Percentiles rank a stretch among this genome's conserved stretches.
Evolutionary conservation across 2,113 vertebrate genomes (phyloP).

Genomic region (Cynoglossus semilaevis): DNA sequence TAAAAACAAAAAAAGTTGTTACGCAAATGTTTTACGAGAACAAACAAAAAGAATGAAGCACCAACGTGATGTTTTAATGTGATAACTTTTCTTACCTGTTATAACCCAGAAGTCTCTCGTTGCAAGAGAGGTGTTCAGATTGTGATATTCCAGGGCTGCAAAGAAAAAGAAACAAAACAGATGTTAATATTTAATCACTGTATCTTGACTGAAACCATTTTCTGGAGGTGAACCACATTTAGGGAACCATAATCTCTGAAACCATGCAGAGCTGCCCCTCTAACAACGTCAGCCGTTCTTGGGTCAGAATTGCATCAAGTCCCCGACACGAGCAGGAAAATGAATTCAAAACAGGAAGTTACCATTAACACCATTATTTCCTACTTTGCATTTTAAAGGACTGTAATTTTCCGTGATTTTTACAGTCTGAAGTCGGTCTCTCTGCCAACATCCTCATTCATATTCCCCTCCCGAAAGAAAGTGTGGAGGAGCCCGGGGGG

Average conservation of each 20-base stretch:
- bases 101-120: slow-evolving; percentile 96
- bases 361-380: slow-evolving; percentile 14
- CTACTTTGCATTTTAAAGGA: neutral
- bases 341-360: slow-evolving; percentile 1
- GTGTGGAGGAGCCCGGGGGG: slow-evolving; percentile 4
- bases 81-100: slow-evolving; percentile 85
- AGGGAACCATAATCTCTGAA: too few species aligned
- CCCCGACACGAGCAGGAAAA: neutral
- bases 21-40: too few species aligned
- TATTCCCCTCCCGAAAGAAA: slow-evolving; percentile 23
- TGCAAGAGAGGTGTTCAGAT: slow-evolving; percentile 89
- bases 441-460: slow-evolving; percentile 23
- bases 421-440: slow-evolving; percentile 14
- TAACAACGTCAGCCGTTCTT: too few species aligned
- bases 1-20: too few species aligned
- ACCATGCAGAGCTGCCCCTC: too few species aligned
- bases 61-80: too few species aligned
- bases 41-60: too few species aligned
- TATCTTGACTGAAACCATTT: too few species aligned
- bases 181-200: too few species aligned
- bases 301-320: neutral
- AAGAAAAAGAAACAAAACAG: slow-evolving; percentile 16
- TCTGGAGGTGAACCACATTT: too few species aligned
- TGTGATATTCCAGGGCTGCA: slow-evolving; percentile 94
- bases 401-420: neutral